Evolutionary conservation across 2,113 vertebrate genomes (phyloP), one percentile per base, ranked within the genome.

Genomic region (Macroglossus sobrinus): DNA sequence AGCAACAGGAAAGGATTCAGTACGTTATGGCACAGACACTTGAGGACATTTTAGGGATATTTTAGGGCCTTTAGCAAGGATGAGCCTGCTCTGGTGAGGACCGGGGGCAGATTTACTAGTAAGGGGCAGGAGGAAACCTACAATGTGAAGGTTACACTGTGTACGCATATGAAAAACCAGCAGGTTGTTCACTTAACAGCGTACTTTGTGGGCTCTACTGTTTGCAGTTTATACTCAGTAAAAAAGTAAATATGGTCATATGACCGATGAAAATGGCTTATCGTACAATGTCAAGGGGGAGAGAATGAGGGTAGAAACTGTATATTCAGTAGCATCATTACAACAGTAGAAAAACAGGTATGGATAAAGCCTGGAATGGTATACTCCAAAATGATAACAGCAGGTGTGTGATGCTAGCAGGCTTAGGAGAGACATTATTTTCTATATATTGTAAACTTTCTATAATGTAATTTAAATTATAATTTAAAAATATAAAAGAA

Each of bases 71-170:
- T 7, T 45, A 40, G 35, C 33, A 45, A 78, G 5, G 15, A 15
- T 4, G n/a, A 57, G 15, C 11, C 3, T 43, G 45, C 30, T 75
- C 59, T 38, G 18, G 53, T 9, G 0, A 18, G 19, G 59, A 33
- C 2, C 4, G 16, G 15, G 64, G 57, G 38, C 19, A 40, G 33
- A 12, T 8, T 3, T 38, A 35, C 61, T 5, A 30, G 69, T 33
- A 57, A 59, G 40, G 86, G 43, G 10, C 15, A 30, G 4, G 9
- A 11, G 24, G 15, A 28, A 19, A 53, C 18, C 6, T 14, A 13
- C 57, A 12, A 7, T 19, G 24, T 5, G 30, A 35, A 1, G 38
- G 55, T 5, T 24, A 61, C 40, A 28, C 0, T 5, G 1, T 21
- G 19, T 0, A 38, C 4, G 14, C 35, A 13, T 4, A n/a, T 13